phyloP scores from a whole-genome alignment of 2,113 vertebrate species.

The Mesembrinibis cayennensis region DNA sequence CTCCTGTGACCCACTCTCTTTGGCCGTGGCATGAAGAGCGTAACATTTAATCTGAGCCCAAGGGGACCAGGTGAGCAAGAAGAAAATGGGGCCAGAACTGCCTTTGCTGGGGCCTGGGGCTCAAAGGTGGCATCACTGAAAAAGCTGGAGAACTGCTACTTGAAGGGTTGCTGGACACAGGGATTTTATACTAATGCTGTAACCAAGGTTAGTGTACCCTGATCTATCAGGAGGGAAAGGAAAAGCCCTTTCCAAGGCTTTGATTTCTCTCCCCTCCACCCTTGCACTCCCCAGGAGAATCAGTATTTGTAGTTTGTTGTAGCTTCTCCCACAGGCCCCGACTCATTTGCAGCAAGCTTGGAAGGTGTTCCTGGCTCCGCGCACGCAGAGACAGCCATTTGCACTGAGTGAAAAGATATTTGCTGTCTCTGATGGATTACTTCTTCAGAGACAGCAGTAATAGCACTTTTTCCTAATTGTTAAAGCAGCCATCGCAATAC shows the following conservation, averaged over 20 bases:
- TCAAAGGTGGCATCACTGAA: background rate
- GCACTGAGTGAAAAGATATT: background rate
- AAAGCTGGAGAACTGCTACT: background rate
- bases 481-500: background rate
- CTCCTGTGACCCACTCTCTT: background rate
- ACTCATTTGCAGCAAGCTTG: background rate
- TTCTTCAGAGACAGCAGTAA: background rate
- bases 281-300: background rate
- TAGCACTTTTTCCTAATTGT: background rate
- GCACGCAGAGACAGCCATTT: accelerated
- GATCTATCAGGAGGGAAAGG: background rate
- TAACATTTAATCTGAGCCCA: background rate
- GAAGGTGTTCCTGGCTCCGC: background rate
- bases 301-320: background rate
- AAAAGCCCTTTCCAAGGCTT: background rate
- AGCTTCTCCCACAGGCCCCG: background rate
- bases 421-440: background rate
- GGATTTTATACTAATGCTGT: background rate
- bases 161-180: background rate
- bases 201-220: background rate
- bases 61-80: background rate
- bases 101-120: background rate
- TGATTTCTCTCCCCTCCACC: background rate
- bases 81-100: background rate
- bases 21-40: background rate